These are phyloP conservation scores for Drosophila nr. medialis DNA, from an alignment of 2,888 invertebrate species.

Conservation along the genomic window DNA sequence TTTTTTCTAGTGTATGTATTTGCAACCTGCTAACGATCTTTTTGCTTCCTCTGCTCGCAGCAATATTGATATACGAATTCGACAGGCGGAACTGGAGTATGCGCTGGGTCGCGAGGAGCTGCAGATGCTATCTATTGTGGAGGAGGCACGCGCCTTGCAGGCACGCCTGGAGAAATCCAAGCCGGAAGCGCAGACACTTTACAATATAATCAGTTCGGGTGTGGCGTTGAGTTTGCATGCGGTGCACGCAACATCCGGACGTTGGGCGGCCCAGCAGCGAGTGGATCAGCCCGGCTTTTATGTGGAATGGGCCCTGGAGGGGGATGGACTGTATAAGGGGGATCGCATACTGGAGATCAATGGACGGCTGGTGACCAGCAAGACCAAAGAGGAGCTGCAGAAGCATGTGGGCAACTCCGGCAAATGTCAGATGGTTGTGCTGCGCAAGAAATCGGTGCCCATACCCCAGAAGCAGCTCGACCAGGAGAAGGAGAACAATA, in stretches of 20 bases:
- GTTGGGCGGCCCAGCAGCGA: constrained; percentile 89
- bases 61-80: constrained; percentile 94
- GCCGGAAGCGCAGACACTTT: constrained; percentile 86
- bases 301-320: constrained; percentile 93
- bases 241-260: constrained; percentile 89
- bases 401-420: constrained; percentile 86
- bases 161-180: constrained; percentile 90
- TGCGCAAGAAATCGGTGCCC: constrained; percentile 80
- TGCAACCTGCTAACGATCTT: neutral
- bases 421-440: constrained; percentile 84
- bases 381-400: constrained; percentile 89
- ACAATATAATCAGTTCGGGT: constrained; percentile 85
- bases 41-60: constrained; percentile 83
- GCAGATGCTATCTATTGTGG: constrained; percentile 92
- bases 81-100: constrained; percentile 95
- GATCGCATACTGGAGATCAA: constrained; percentile 93
- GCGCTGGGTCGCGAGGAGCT: constrained; percentile 94
- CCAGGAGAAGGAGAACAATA: constrained; percentile 89
- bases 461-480: constrained; percentile 84
- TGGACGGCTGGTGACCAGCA: constrained; percentile 90
- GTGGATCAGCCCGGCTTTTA: constrained; percentile 88
- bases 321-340: constrained; percentile 90
- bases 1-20: neutral
- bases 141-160: constrained; percentile 92
- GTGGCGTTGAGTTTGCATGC: constrained; percentile 87